Conservation (phyloP, 2,888 invertebrate species). For the Lithophane leautieri region DNA sequence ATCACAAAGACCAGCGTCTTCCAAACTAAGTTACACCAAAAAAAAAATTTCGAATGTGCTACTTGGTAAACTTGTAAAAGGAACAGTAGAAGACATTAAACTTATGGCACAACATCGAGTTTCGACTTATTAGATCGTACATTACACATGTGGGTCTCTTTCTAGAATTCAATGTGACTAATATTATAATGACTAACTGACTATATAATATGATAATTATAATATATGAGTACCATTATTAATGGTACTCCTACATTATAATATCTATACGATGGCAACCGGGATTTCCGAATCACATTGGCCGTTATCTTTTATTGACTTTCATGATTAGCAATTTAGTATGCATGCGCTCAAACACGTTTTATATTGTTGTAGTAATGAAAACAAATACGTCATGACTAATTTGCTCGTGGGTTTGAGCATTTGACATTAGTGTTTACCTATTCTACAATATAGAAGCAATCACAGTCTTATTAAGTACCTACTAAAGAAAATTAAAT, state of each 20-base stretch:
- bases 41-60: no score
- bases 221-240: slow-evolving; percentile 2
- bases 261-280: slow-evolving; percentile 6
- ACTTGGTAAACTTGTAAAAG: no score
- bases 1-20: background rate
- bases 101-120: background rate
- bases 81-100: no score
- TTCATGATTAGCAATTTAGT: slow-evolving; percentile 30
- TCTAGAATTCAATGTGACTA: background rate
- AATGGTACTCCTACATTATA: slow-evolving; percentile 1
- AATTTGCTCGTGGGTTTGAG: slow-evolving; percentile 1
- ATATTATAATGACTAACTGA: slow-evolving; percentile 6
- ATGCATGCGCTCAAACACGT: slow-evolving; percentile 12
- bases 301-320: slow-evolving; percentile 39
- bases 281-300: slow-evolving; percentile 39
- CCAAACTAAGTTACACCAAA: background rate
- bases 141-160: background rate
- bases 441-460: background rate
- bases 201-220: background rate
- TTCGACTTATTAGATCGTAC: background rate
- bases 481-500: background rate
- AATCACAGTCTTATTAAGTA: background rate
- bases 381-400: slow-evolving; percentile 17
- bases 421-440: background rate
- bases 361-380: slow-evolving; percentile 3